Base-by-base conservation (phyloP, 2,797 vertebrate genomes). In the Lagocephalus sceleratus region DNA sequence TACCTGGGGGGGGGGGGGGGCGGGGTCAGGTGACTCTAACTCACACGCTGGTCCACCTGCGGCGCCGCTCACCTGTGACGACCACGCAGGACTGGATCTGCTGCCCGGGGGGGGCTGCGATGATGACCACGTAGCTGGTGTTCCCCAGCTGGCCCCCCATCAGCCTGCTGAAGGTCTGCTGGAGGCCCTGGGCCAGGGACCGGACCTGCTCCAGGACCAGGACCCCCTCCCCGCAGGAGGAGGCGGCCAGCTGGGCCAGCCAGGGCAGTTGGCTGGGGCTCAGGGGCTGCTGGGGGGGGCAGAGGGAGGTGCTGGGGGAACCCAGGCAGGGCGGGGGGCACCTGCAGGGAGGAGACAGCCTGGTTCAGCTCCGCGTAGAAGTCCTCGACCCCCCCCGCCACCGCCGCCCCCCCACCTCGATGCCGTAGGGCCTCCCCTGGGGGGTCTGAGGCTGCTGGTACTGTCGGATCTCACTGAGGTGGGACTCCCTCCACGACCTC, bases 401-500 rank as follows among this genome's bases (percentile, higher is more conserved):
- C n/a, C n/a, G n/a, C n/a, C n/a, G n/a, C 32, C 4, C 14, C 9
- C 32, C 69, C 39, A 88, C 87, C 84, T 88, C 86, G n/a, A 79
- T 55, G 48, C 73, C 71, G 23, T 81, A 89, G 65, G 75, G 83
- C 26, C 87, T 81, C 42, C 78, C 75, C 83, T 89, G 69, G 11
- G 86, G 88, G 1, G 92, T 80, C 84, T 83, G 89, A 51, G 84
- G 90, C 77, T 94, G 94, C 69, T 94, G 97, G 85, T 92, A 94
- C 81, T 97, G 96, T 7, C 94, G 90, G 69, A 95, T 94, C 82
- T 98, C 96, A 0, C 92, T 93, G 49, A 97, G 91, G 68, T 99
- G 95, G 0, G 95, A 95, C 55, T 98, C 96, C 0, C 94, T 90
- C 97, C 97, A 99, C 0, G 95, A 98, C 59, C 94, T 93, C 93